Percentiles rank a stretch among this genome's conserved stretches.
phyloP scores from a whole-genome alignment of 2,888 invertebrate genomes.

The Tenodera sinensis region DNA sequence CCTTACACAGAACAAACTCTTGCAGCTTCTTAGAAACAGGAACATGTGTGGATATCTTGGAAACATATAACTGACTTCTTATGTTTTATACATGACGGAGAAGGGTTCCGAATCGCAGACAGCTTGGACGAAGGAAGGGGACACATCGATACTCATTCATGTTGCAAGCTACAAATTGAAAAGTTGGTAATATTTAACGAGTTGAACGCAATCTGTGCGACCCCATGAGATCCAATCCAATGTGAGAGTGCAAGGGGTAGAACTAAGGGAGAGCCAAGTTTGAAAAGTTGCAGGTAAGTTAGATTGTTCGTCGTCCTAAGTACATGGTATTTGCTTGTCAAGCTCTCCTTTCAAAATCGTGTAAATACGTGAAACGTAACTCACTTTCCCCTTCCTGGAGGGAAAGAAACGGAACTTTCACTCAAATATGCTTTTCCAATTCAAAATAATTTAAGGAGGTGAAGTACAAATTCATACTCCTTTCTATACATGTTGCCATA shows the following conservation, averaged over 20 bases:
- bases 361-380: not conserved
- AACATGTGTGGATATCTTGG: not conserved
- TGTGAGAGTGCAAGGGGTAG: not conserved
- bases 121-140: not conserved
- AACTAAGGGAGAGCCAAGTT: not conserved
- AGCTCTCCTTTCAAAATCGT: not conserved
- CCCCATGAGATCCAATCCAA: not conserved
- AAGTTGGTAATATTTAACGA: constrained; percentile 24
- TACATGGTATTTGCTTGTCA: not conserved
- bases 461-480: too few relatives aligned
- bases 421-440: too few relatives aligned
- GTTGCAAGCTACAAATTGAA: constrained; percentile 25
- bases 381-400: not conserved
- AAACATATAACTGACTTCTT: not conserved
- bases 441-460: too few relatives aligned
- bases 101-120: not conserved
- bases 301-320: not conserved
- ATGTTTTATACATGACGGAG: not conserved
- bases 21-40: not conserved
- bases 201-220: constrained; percentile 14
- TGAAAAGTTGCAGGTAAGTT: not conserved
- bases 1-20: too few relatives aligned
- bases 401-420: too few relatives aligned
- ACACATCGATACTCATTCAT: constrained; percentile 23
- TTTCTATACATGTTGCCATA: too few relatives aligned